Evolutionary conservation across 2,888 invertebrate genomes (phyloP), one percentile per base, ranked within the genome.

Genomic region (Lithosia quadra): DNA sequence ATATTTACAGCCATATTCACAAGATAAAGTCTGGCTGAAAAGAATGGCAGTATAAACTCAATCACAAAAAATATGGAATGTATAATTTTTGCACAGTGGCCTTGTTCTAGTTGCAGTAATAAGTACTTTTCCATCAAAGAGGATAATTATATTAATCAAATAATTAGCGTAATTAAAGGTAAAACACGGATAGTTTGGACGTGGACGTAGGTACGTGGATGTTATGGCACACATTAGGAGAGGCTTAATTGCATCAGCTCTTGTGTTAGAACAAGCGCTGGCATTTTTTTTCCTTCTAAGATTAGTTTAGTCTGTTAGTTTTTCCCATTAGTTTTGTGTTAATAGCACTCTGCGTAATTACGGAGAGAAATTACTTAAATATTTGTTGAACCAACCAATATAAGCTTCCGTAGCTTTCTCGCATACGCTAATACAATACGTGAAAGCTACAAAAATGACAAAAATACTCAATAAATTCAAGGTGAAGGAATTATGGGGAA

Each of bases 401-500:
- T 18, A 43, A 18, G 18, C 43, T 5, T 18, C 18, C 18, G 43
- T 43, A 43, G 43, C 43, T 43, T 43, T 43, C 43, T 7, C 43
- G 5, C 43, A 5, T 18, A 18, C 7, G 43, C 43, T 43, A 43
- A 43, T 43, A 22, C 43, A 43, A 43, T 43, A 22, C 43, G 63
- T 53, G 72, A 75, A 75, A 76, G 73, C 49, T 71, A 61, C 33
- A 62, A 49, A 64, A 55, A 61, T 67, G 59, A 70, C 15, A 67
- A 77, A 49, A 49, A 39, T 67, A 58, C 36, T 60, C 43, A 34
- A 43, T 33, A 60, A n/a, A 33, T 39, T 5, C 60, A 55, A 59
- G 24, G 49, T 18, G 18, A 18, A 7, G 43, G 7, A n/a, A n/a
- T n/a, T n/a, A n/a, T n/a, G n/a, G n/a, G n/a, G 18, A 18, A 7